These are phyloP conservation scores for Lithobates sylvaticus DNA, from an alignment of 2,797 vertebrate genomes.

Conservation along the genomic window DNA sequence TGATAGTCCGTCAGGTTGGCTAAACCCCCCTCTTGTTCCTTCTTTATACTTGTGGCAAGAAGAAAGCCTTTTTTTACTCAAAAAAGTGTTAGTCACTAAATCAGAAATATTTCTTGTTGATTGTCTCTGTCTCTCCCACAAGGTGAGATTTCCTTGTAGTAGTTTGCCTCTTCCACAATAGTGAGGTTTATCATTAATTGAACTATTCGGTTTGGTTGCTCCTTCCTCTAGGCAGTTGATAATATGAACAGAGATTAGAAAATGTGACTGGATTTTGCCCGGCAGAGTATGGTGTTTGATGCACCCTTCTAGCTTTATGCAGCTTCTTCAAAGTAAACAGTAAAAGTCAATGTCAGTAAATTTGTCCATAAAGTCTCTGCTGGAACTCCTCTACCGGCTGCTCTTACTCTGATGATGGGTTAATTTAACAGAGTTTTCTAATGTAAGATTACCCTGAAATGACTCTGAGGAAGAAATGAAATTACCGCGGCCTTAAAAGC, in stretches of 20 bases:
- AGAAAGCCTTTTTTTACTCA: no score
- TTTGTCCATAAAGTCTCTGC: neutral
- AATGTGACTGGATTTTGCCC: neutral
- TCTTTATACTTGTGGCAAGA: no score
- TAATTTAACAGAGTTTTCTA: neutral
- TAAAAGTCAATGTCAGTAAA: neutral
- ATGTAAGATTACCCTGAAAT: constrained; percentile 8
- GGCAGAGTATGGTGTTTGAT: neutral
- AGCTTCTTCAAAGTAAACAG: neutral
- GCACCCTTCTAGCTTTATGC: neutral
- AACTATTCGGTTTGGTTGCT: no score
- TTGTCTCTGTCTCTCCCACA: no score
- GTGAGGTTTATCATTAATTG: neutral
- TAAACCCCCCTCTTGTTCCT: no score
- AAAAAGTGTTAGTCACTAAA: no score
- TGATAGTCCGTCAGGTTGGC: no score
- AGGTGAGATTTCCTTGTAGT: neutral
- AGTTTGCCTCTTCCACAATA: neutral
- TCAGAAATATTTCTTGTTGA: no score
- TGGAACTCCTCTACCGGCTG: neutral
- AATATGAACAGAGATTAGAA: neutral
- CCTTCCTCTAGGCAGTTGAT: neutral
- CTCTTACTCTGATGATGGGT: neutral
- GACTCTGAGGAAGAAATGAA: neutral
- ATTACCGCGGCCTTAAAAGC: neutral